These are phyloP conservation scores for Branchellion lobata DNA, from an alignment of 2,888 invertebrate genomes.

Conservation along the genomic window DNA sequence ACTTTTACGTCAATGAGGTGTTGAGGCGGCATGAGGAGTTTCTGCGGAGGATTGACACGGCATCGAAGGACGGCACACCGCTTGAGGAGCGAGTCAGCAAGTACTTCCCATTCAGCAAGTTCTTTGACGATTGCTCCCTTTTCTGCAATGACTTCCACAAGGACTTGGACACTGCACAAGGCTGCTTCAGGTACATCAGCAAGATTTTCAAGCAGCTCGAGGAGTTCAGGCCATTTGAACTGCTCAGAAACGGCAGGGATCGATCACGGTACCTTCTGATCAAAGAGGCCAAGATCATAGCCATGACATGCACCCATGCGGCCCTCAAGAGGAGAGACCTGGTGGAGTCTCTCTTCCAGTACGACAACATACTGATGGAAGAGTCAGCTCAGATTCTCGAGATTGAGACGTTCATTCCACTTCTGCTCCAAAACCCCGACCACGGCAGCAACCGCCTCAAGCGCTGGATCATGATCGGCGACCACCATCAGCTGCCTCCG, in stretches of 20 bases:
- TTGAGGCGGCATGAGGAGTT: constrained; percentile 86
- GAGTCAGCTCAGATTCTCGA: constrained; percentile 98
- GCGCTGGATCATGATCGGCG: constrained; percentile 99
- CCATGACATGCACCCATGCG: constrained; percentile 99
- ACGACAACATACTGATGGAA: constrained; percentile 99
- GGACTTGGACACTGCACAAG: constrained; percentile 83
- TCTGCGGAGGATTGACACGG: constrained; percentile 63
- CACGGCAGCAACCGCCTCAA: constrained; percentile 93
- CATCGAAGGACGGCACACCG: neutral
- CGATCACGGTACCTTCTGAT: constrained; percentile 92
- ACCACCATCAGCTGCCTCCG: constrained; percentile 96
- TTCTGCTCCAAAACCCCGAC: constrained; percentile 95
- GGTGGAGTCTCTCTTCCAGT: constrained; percentile 81
- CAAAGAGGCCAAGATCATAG: constrained; percentile 98
- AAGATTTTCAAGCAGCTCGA: constrained; percentile 94
- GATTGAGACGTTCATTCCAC: constrained; percentile 98
- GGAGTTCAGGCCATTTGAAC: constrained; percentile 95
- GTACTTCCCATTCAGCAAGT: constrained; percentile 89
- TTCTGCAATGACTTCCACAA: constrained; percentile 77
- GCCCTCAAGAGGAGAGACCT: constrained; percentile 93
- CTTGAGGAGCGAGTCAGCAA: constrained; percentile 61
- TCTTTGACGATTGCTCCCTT: constrained; percentile 87
- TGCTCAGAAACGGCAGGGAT: constrained; percentile 89
- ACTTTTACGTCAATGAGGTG: constrained; percentile 89
- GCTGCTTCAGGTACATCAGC: constrained; percentile 89